Evolutionary conservation across 2,888 invertebrate species (phyloP).

Genomic region (Microctonus aethiopoides): DNA sequence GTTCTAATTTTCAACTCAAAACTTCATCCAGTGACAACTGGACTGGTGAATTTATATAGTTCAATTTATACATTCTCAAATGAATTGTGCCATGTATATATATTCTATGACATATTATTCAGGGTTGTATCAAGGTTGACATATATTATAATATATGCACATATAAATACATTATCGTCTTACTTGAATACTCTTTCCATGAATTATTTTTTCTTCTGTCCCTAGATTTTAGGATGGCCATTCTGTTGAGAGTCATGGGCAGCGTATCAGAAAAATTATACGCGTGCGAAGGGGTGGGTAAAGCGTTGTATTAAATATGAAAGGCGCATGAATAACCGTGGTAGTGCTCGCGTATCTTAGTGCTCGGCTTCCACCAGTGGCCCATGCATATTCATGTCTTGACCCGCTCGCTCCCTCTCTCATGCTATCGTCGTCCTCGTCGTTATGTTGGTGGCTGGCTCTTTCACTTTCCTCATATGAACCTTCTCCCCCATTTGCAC

Average conservation of each 20-base stretch:
- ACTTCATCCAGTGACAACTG: not conserved
- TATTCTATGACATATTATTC: not conserved
- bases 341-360: constrained; percentile 55
- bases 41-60: not conserved
- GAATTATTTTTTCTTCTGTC: constrained; percentile 30
- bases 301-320: constrained; percentile 61
- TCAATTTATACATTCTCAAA: not conserved
- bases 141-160: not conserved
- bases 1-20: not conserved
- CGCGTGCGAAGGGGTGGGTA: constrained; percentile 48
- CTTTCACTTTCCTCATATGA: constrained; percentile 16
- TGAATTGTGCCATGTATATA: not conserved
- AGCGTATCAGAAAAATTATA: constrained; percentile 50
- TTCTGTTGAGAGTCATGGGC: constrained; percentile 18
- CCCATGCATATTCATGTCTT: constrained; percentile 32
- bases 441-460: constrained; percentile 13
- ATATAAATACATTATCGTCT: not conserved
- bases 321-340: constrained; percentile 60
- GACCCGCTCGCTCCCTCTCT: constrained; percentile 13
- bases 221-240: constrained; percentile 42
- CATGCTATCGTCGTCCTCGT: constrained; percentile 5
- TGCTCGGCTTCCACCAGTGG: constrained; percentile 43
- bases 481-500: constrained; percentile 38
- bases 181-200: constrained; percentile 1
- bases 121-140: not conserved